Evolutionary conservation across 2,888 invertebrate genomes (phyloP), one percentile per base, ranked within the genome.

Genomic region (Synanthedon andrenaeformis): DNA sequence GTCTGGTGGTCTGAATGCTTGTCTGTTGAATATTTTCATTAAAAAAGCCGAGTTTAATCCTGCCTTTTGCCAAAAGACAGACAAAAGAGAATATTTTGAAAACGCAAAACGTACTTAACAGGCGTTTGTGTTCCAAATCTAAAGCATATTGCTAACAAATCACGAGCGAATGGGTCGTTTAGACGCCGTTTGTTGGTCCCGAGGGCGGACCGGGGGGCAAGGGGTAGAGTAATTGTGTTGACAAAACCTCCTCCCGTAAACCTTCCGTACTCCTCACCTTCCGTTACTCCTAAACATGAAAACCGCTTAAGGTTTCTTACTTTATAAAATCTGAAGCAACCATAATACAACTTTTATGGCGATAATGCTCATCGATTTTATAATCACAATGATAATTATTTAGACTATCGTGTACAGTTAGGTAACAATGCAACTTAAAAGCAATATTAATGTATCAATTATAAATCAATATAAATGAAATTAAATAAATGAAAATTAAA

Each of bases 101-200:
- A 49, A 49, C 23, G 19, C 49, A 19, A 49, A 49, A 49, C 49
- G 23, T 51, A 13, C 35, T 51, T 75, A 77, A 79, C 76, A 74
- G 63, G 70, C 73, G 74, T 79, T 80, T 72, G 69, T 67, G 74
- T 76, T 78, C 77, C 79, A 82, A 81, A 85, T 82, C 82, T 82
- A 74, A 79, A 79, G 82, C 84, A 82, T 85, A 86, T 84, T 85
- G 85, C 82, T 82, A 83, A 86, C 86, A 86, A 86, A 86, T 85
- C 85, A 85, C 83, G 72, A 68, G 75, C 76, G 79, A 85, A 85
- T 84, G 79, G 85, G 82, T 84, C 86, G 86, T 86, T 86, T 84
- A 85, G 83, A 82, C 75, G 72, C 79, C 82, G 81, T 86, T 86
- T 81, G 82, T 77, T 76, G 81, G 72, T 79, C 74, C 69, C 64